Conservation (phyloP, 2,797 vertebrate species). For the Acridotheres tristis region DNA sequence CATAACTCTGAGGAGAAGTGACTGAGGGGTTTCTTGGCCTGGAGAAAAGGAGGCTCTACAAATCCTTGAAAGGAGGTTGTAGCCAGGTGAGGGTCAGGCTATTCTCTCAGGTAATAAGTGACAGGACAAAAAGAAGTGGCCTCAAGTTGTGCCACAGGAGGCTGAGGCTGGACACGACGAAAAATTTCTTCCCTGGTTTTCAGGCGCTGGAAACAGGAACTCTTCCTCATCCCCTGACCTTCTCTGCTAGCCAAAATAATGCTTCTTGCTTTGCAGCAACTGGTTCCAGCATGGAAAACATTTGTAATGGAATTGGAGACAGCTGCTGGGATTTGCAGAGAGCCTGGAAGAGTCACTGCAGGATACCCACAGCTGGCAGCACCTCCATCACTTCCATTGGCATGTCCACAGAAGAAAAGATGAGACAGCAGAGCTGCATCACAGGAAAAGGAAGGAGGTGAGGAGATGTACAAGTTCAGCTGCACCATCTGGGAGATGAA, state of each 20-base stretch:
- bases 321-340: constrained; percentile 6
- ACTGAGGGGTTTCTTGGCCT: neutral
- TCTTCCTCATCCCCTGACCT: neutral
- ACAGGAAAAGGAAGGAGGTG: neutral
- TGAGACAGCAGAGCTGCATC: neutral
- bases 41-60: neutral
- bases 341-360: neutral
- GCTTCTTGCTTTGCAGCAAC: neutral
- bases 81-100: neutral
- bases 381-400: neutral
- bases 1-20: neutral
- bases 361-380: neutral
- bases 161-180: neutral
- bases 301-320: neutral
- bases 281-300: neutral
- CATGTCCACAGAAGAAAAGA: neutral
- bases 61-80: neutral
- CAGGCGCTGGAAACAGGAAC: neutral
- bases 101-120: neutral
- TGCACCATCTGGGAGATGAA: neutral
- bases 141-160: neutral
- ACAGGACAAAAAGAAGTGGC: neutral
- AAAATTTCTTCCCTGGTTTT: neutral
- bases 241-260: neutral
- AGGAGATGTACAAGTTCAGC: neutral